Percentiles rank a stretch among this genome's conserved stretches.
Evolutionary conservation across 1,140 invertebrate species (phyloP).

Genomic region (Subanguina moxae): DNA sequence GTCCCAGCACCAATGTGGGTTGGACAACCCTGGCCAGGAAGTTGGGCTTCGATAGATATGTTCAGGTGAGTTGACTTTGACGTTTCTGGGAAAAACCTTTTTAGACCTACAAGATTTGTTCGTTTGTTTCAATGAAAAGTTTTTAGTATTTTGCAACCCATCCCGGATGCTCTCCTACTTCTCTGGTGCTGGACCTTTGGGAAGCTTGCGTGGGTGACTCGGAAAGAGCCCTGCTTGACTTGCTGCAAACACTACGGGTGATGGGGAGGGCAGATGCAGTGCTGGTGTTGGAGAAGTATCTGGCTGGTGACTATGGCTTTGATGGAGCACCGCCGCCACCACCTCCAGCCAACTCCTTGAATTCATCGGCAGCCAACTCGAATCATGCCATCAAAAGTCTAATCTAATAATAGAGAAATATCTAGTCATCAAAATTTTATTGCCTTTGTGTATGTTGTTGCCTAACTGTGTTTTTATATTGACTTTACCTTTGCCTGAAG

Average conservation of each 20-base stretch:
- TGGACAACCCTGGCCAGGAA: conserved; percentile 50
- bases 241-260: conserved; percentile 54
- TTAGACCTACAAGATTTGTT: conserved; percentile 24
- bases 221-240: conserved; percentile 49
- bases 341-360: neutral
- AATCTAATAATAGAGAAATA: too few relatives aligned
- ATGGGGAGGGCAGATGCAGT: conserved; percentile 54
- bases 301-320: conserved; percentile 9
- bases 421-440: too few relatives aligned
- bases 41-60: conserved; percentile 49
- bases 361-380: conserved; percentile 1
- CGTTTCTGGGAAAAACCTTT: conserved; percentile 11
- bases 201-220: conserved; percentile 43
- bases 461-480: too few relatives aligned
- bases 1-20: too few relatives aligned
- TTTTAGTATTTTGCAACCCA: conserved; percentile 53
- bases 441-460: too few relatives aligned
- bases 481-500: too few relatives aligned
- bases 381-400: conserved; percentile 1
- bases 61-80: conserved; percentile 38
- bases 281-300: conserved; percentile 40
- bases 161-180: conserved; percentile 48
- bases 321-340: neutral
- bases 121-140: too few relatives aligned
- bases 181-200: conserved; percentile 53